Percentiles rank a stretch among this genome's conserved stretches.
Conservation (phyloP, 2,113 vertebrate genomes). For the Pseudopipra pipra region DNA sequence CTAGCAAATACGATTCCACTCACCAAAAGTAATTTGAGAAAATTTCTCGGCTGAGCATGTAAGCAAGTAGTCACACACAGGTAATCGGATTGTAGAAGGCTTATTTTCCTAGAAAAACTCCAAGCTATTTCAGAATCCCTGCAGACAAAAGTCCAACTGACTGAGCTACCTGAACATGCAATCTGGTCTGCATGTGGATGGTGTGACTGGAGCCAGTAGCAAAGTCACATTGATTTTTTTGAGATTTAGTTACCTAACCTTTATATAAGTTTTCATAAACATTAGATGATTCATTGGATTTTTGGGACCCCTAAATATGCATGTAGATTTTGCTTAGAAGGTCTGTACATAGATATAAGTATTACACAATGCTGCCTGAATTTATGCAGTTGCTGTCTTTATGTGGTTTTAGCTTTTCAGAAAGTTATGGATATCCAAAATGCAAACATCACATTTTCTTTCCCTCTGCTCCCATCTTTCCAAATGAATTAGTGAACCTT, state of each 20-base stretch:
- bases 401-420: not conserved
- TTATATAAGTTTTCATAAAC: not conserved
- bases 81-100: not conserved
- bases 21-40: not conserved
- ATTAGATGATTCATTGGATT: not conserved
- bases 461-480: not conserved
- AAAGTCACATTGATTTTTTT: not conserved
- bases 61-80: not conserved
- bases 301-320: not conserved
- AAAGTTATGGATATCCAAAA: not conserved
- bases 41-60: not conserved
- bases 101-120: not conserved
- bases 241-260: not conserved
- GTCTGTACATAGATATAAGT: rapidly evolving
- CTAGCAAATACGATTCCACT: rapidly evolving
- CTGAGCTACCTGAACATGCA: not conserved
- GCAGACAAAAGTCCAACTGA: not conserved
- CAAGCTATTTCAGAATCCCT: not conserved
- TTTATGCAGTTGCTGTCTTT: not conserved
- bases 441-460: not conserved
- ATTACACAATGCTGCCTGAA: not conserved
- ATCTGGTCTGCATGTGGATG: not conserved
- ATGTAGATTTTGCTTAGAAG: not conserved
- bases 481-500: not conserved
- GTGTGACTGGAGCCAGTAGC: not conserved